Conservation (phyloP, 2,888 invertebrate genomes). For the Octonoba sinensis region DNA sequence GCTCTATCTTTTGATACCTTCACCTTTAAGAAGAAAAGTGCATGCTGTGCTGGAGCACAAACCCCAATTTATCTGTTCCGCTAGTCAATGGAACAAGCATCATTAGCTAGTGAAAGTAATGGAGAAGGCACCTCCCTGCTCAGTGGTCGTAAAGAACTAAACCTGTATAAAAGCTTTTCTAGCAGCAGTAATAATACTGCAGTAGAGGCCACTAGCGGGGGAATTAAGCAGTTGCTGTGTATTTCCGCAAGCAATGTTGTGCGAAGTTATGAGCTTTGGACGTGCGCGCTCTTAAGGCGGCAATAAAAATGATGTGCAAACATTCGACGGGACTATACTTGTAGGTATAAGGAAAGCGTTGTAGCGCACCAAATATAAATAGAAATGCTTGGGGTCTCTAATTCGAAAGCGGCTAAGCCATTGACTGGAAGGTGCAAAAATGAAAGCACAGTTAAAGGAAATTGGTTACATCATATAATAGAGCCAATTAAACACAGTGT, state of each 20-base stretch:
- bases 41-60: slow-evolving; percentile 14
- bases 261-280: slow-evolving; percentile 19
- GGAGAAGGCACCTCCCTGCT: slow-evolving; percentile 37
- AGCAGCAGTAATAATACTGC: slow-evolving; percentile 35
- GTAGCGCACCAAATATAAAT: too few species aligned
- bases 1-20: slow-evolving; percentile 26
- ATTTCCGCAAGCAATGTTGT: slow-evolving; percentile 36
- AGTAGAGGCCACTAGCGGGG: slow-evolving; percentile 31
- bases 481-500: too few species aligned
- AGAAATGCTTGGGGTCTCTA: not conserved
- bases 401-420: not conserved
- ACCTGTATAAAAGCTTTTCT: slow-evolving; percentile 25
- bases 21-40: slow-evolving; percentile 31
- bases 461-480: too few species aligned
- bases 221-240: slow-evolving; percentile 35
- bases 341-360: not conserved
- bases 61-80: slow-evolving; percentile 49
- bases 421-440: not conserved
- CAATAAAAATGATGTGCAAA: slow-evolving; percentile 13
- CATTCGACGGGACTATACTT: slow-evolving; percentile 1
- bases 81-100: slow-evolving; percentile 51
- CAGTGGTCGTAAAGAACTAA: slow-evolving; percentile 48
- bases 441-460: too few species aligned
- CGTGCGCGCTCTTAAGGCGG: slow-evolving; percentile 11
- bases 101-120: slow-evolving; percentile 54